Percentiles rank a stretch among this genome's conserved stretches.
These are phyloP conservation scores for Timema podura DNA, from an alignment of 2,888 invertebrate genomes.

Conservation along the genomic window DNA sequence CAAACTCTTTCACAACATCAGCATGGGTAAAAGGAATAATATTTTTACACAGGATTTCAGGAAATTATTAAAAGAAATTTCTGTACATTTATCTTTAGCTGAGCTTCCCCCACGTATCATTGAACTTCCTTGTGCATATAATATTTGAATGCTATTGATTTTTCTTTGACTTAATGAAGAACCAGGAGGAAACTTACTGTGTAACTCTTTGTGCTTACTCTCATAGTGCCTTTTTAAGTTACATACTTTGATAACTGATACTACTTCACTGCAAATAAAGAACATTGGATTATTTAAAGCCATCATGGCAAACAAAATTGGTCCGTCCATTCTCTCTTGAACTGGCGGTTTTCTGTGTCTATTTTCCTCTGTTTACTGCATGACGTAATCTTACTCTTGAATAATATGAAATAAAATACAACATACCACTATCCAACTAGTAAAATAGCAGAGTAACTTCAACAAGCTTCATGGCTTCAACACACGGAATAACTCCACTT, in stretches of 20 bases:
- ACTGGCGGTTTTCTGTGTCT: conserved; percentile 1
- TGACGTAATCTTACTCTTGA: too few species aligned
- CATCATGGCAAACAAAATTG: conserved; percentile 3
- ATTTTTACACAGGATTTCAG: background rate
- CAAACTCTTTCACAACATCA: background rate
- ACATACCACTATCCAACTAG: too few species aligned
- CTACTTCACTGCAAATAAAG: background rate
- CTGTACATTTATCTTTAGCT: background rate
- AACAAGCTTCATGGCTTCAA: too few species aligned
- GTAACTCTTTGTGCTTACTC: background rate
- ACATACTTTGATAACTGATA: background rate
- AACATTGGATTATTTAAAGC: background rate
- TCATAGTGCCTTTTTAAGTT: conserved; percentile 1
- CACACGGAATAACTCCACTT: too few species aligned
- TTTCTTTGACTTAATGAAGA: background rate
- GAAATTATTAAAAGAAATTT: background rate
- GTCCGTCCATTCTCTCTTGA: background rate
- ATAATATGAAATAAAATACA: too few species aligned
- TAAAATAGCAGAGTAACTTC: too few species aligned
- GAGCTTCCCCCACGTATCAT: background rate
- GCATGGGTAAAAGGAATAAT: background rate
- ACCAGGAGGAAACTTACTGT: background rate
- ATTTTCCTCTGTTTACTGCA: background rate
- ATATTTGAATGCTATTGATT: background rate
- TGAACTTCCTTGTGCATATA: background rate